These are phyloP conservation scores for Mythimna vitellina DNA, from an alignment of 2,888 invertebrate genomes.

Conservation along the genomic window DNA sequence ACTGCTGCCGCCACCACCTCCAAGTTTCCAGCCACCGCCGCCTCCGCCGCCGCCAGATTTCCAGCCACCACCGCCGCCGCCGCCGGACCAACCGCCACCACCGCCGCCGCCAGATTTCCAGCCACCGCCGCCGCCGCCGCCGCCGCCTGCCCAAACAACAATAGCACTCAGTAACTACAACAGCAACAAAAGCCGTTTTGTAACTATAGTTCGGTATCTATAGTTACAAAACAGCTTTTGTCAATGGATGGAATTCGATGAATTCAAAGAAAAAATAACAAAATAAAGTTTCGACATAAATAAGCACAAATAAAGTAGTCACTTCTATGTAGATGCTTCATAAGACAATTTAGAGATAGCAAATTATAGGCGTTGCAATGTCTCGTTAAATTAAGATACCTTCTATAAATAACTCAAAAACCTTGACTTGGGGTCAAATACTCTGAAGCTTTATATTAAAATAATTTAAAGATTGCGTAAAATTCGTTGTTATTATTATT, in stretches of 20 bases:
- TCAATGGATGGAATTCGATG: neutral
- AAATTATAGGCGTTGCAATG: slow-evolving; percentile 26
- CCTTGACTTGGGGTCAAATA: slow-evolving; percentile 55
- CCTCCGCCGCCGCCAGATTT: slow-evolving; percentile 69
- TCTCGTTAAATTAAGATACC: slow-evolving; percentile 23
- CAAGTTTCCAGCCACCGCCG: slow-evolving; percentile 73
- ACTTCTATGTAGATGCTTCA: neutral
- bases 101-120: slow-evolving; percentile 63
- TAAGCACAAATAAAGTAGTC: neutral
- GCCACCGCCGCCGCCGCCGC: slow-evolving; percentile 67
- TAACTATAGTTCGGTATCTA: neutral
- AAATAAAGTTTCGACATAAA: neutral
- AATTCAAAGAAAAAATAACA: neutral
- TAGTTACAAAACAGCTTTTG: neutral
- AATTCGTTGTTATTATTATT: slow-evolving; percentile 35
- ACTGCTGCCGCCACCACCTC: slow-evolving; percentile 70
- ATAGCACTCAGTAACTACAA: neutral
- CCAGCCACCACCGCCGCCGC: slow-evolving; percentile 74
- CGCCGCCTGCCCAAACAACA: slow-evolving; percentile 66
- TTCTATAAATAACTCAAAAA: slow-evolving; percentile 29
- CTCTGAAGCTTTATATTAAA: slow-evolving; percentile 31
- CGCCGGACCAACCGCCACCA: slow-evolving; percentile 63
- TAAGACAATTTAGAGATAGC: slow-evolving; percentile 5
- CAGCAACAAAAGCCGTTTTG: too few relatives aligned
- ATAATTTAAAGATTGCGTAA: slow-evolving; percentile 52